A percentile compares a stretch with the other conserved stretches of the same genome.
phyloP scores from a whole-genome alignment of 2,113 vertebrate species.

The Micronycteris hirsuta region DNA sequence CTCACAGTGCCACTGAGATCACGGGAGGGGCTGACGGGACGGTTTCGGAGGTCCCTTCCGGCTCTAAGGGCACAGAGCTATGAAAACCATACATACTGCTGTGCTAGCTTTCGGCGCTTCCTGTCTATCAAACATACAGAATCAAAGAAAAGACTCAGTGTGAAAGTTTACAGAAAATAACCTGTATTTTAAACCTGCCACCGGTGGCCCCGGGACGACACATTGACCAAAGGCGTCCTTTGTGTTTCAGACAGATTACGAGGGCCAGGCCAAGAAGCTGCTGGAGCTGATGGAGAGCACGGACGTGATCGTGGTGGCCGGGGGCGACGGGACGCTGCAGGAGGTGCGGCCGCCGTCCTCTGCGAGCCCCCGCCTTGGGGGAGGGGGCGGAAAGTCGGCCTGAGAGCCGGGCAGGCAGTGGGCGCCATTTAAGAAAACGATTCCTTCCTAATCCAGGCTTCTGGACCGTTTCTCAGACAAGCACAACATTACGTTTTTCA shows the following conservation, averaged over 20 bases:
- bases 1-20: neutral
- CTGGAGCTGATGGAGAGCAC: constrained; percentile 94
- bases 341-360: constrained; percentile 81
- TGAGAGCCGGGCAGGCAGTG: too few species aligned
- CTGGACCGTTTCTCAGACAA: neutral
- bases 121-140: neutral
- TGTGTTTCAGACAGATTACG: constrained; percentile 92
- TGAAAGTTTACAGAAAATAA: neutral
- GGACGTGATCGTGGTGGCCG: constrained; percentile 94
- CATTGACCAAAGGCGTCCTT: constrained; percentile 36
- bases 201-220: neutral
- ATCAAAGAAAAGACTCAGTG: neutral
- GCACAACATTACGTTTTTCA: neutral
- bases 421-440: neutral
- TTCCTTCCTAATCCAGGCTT: neutral
- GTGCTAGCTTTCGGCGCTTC: neutral
- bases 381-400: too few species aligned
- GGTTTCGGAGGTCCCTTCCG: neutral
- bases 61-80: neutral
- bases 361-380: too few species aligned
- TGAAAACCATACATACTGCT: neutral
- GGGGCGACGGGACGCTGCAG: constrained; percentile 95
- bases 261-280: constrained; percentile 97
- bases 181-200: neutral
- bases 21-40: neutral